A percentile compares a stretch with the other conserved stretches of the same genome.
phyloP scores from a whole-genome alignment of 1,140 invertebrate genomes.

The Apis dorsata region DNA sequence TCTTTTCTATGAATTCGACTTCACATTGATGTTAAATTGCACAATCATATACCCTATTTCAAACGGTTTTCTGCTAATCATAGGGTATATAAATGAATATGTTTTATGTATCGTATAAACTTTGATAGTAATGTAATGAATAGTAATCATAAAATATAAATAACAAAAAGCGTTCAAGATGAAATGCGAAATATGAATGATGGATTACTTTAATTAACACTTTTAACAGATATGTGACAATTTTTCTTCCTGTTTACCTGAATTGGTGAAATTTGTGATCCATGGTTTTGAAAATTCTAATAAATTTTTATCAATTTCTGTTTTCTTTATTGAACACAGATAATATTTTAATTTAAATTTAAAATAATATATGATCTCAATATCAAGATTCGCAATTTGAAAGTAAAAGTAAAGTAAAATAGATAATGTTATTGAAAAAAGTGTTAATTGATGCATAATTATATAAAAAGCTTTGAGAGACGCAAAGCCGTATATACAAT shows the following conservation, averaged over 20 bases:
- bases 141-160: slow-evolving; percentile 55
- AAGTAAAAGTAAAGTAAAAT: neutral
- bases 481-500: neutral
- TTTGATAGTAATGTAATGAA: slow-evolving; percentile 45
- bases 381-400: neutral
- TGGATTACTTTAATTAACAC: slow-evolving; percentile 49
- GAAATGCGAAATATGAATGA: neutral
- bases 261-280: slow-evolving; percentile 12
- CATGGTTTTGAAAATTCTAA: neutral
- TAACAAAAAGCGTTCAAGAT: slow-evolving; percentile 17
- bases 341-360: slow-evolving; percentile 2
- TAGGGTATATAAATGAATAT: slow-evolving; percentile 41
- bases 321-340: neutral
- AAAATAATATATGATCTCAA: slow-evolving; percentile 39
- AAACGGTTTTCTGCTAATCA: slow-evolving; percentile 31
- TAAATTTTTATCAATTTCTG: slow-evolving; percentile 1
- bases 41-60: slow-evolving; percentile 42
- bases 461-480: slow-evolving; percentile 19
- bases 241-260: slow-evolving; percentile 14
- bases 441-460: slow-evolving; percentile 47
- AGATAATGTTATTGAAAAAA: slow-evolving; percentile 9
- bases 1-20: slow-evolving; percentile 31
- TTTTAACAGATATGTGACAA: slow-evolving; percentile 27
- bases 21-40: slow-evolving; percentile 49
- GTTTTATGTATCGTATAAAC: slow-evolving; percentile 49